Conservation (phyloP, 2,888 invertebrate species). For the Notodonta ziczac region DNA sequence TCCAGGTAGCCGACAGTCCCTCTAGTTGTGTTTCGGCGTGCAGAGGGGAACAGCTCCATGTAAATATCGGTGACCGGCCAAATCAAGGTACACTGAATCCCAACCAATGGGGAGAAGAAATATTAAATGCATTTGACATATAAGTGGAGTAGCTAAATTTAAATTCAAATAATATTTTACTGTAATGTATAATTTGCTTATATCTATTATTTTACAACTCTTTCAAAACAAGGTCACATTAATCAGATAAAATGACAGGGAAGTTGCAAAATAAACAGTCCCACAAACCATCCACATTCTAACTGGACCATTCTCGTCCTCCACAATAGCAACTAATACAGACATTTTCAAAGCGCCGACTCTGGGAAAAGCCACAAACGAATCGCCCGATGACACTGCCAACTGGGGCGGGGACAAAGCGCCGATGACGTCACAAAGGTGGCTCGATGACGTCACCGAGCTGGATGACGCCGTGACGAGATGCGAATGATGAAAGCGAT, state of each 20-base stretch:
- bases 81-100: too few species aligned
- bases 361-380: constrained; percentile 8
- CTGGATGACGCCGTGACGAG: not conserved
- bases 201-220: too few species aligned
- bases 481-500: constrained; percentile 2
- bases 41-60: too few species aligned
- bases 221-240: not conserved
- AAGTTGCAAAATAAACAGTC: not conserved
- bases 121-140: too few species aligned
- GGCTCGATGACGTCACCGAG: constrained; percentile 9
- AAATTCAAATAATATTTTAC: too few species aligned
- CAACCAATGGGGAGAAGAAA: too few species aligned
- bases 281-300: constrained; percentile 3
- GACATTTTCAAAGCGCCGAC: constrained; percentile 8
- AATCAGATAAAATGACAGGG: not conserved
- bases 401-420: constrained; percentile 21
- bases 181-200: too few species aligned
- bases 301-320: constrained; percentile 1
- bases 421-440: constrained; percentile 21
- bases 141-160: too few species aligned
- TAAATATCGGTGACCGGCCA: too few species aligned
- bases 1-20: too few species aligned
- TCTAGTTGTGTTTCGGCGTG: too few species aligned
- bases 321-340: constrained; percentile 4
- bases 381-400: constrained; percentile 10